Conservation (phyloP, 2,113 vertebrate genomes). For the Laticauda laticaudata region DNA sequence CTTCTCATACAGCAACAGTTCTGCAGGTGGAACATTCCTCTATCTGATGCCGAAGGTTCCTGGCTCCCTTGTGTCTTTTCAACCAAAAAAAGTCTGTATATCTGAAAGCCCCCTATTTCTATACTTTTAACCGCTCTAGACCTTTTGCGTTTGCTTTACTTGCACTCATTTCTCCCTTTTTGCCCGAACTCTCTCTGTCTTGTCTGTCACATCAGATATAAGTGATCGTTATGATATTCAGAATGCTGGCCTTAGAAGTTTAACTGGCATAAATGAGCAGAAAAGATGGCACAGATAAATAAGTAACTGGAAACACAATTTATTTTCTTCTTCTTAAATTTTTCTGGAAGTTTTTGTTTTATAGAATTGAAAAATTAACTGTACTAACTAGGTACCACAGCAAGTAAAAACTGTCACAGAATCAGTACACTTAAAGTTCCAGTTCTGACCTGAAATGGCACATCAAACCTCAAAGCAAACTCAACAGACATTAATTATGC, state of each 20-base stretch:
- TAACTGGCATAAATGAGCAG: background rate
- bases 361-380: background rate
- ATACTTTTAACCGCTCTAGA: slow-evolving; percentile 17
- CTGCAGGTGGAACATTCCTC: background rate
- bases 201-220: slow-evolving; percentile 10
- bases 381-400: background rate
- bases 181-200: slow-evolving; percentile 3
- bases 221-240: slow-evolving; percentile 23
- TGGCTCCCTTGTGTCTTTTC: background rate
- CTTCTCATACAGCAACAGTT: background rate
- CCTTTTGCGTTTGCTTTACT: slow-evolving; percentile 20
- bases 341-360: background rate
- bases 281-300: slow-evolving; percentile 7
- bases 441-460: background rate
- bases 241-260: slow-evolving; percentile 18
- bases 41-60: slow-evolving; percentile 3
- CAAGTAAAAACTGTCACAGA: background rate
- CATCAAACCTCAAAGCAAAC: background rate
- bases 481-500: background rate
- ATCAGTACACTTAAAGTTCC: no score
- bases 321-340: background rate
- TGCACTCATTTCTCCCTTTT: background rate
- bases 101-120: background rate
- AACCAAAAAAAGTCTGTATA: background rate
- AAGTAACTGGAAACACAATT: slow-evolving; percentile 10